Percentiles rank a stretch among this genome's conserved stretches.
These are phyloP conservation scores for Petromus typicus DNA, from an alignment of 2,113 vertebrate genomes.

Conservation along the genomic window DNA sequence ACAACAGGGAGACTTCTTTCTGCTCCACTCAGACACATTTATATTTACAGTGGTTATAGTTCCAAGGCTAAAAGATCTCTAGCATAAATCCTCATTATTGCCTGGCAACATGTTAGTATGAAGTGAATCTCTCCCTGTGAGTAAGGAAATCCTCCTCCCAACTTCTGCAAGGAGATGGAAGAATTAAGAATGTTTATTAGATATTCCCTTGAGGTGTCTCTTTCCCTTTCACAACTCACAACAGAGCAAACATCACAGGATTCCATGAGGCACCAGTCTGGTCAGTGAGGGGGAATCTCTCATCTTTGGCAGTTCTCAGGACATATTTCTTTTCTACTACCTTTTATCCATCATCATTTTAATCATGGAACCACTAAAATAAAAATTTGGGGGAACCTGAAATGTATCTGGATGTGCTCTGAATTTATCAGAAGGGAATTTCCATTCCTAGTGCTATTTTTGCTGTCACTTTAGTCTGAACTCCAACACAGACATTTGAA, in stretches of 20 bases:
- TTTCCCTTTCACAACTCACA: constrained; percentile 51
- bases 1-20: constrained; percentile 72
- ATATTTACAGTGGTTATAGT: constrained; percentile 78
- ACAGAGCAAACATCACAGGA: background rate
- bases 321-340: background rate
- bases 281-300: background rate
- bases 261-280: background rate
- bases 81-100: constrained; percentile 79
- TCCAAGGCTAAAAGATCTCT: constrained; percentile 82
- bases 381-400: background rate
- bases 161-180: constrained; percentile 4
- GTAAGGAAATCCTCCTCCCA: constrained; percentile 67
- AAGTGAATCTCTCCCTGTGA: constrained; percentile 79
- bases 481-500: constrained; percentile 34
- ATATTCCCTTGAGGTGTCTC: constrained; percentile 46
- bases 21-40: constrained; percentile 75
- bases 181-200: constrained; percentile 53
- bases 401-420: background rate
- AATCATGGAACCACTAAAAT: background rate
- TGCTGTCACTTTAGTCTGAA: constrained; percentile 24
- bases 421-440: background rate
- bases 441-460: background rate
- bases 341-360: background rate
- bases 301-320: background rate
- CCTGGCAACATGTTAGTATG: constrained; percentile 69